Percentiles rank a stretch among this genome's conserved stretches.
phyloP scores from a whole-genome alignment of 1,140 invertebrate genomes.

The Macrosteles quadrilineatus region DNA sequence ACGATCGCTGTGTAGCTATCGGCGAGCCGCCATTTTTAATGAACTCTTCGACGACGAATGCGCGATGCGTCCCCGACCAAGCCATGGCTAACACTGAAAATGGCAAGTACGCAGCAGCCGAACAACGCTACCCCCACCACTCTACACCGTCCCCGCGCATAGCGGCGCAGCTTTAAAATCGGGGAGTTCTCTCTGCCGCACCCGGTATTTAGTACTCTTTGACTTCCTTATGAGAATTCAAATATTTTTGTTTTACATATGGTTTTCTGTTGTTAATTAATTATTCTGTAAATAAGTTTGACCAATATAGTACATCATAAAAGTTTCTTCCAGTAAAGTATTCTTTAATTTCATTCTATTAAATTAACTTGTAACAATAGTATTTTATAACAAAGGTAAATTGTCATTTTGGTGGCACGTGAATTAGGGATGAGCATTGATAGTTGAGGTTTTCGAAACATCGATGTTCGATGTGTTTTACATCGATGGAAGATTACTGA shows the following conservation, averaged over 20 bases:
- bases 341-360: too few relatives aligned
- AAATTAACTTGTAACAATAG: too few relatives aligned
- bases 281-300: too few relatives aligned
- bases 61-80: conserved; percentile 36
- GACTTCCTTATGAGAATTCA: not conserved
- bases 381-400: too few relatives aligned
- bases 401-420: too few relatives aligned
- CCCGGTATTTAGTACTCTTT: too few relatives aligned
- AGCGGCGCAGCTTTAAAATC: conserved; percentile 10
- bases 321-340: too few relatives aligned
- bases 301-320: too few relatives aligned
- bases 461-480: too few relatives aligned
- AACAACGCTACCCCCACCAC: conserved; percentile 10
- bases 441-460: too few relatives aligned
- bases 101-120: not conserved
- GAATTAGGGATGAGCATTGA: too few relatives aligned
- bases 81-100: conserved; percentile 35
- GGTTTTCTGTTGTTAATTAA: not conserved
- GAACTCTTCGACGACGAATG: conserved; percentile 37
- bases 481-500: too few relatives aligned
- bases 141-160: not conserved
- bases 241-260: not conserved
- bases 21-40: conserved; percentile 34
- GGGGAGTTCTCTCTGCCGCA: conserved; percentile 31
- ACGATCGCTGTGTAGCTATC: conserved; percentile 34